phyloP scores from a whole-genome alignment of 2,113 vertebrate species.

The Notothenia rossii region DNA sequence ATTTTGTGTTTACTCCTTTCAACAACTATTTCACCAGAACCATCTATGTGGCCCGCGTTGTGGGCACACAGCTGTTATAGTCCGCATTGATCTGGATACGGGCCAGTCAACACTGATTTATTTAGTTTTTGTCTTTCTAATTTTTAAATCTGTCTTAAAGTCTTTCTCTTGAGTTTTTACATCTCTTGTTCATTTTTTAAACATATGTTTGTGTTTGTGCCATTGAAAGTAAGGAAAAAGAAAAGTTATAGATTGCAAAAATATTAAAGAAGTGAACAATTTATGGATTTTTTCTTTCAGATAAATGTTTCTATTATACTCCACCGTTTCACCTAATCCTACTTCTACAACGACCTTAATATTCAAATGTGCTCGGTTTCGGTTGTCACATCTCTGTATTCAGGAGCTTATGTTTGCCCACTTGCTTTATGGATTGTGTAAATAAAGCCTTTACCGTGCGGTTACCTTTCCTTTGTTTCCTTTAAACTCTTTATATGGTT shows the following conservation, averaged over 20 bases:
- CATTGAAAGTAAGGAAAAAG: no score
- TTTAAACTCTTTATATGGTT: not conserved
- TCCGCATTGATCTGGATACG: not conserved
- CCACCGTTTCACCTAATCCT: not conserved
- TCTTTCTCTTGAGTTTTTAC: not conserved
- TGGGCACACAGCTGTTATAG: not conserved
- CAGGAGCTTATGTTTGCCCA: not conserved
- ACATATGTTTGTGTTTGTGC: not conserved
- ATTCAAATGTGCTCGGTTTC: not conserved
- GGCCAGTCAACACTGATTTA: not conserved
- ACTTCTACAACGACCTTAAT: not conserved
- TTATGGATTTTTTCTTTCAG: not conserved
- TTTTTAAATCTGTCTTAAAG: not conserved
- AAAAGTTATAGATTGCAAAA: no score
- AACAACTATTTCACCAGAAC: not conserved
- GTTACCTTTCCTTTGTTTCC: not conserved
- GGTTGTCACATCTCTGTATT: not conserved
- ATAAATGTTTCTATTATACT: not conserved
- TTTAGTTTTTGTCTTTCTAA: no score
- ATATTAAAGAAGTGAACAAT: not conserved
- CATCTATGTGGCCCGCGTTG: not conserved
- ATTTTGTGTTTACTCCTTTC: not conserved
- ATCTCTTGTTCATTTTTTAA: not conserved
- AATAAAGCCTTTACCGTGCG: not conserved
- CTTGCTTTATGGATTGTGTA: not conserved